Percentiles rank a stretch among this genome's conserved stretches.
Evolutionary conservation across 2,113 vertebrate species (phyloP).

Genomic region (Camelus dromedarius): DNA sequence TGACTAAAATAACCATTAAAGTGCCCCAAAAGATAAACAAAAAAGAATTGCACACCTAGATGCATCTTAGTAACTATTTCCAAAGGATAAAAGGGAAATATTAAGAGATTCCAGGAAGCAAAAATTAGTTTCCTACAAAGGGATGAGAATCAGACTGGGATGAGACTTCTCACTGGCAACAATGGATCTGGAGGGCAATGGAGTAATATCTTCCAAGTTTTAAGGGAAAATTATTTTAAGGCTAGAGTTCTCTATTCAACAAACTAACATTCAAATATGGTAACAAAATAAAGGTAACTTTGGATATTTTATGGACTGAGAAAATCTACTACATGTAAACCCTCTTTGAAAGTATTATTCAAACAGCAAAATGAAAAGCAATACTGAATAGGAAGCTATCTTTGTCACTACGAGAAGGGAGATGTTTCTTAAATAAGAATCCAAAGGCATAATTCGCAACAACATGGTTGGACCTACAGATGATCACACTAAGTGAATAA

Average conservation of each 20-base stretch:
- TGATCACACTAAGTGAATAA: no score
- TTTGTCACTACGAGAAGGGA: neutral
- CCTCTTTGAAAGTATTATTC: constrained; percentile 14
- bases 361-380: constrained; percentile 8
- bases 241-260: neutral
- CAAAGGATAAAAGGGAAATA: neutral
- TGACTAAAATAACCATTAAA: neutral
- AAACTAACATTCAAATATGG: neutral
- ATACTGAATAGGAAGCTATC: neutral
- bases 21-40: neutral
- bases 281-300: neutral
- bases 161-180: neutral
- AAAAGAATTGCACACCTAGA: neutral
- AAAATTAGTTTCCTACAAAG: neutral
- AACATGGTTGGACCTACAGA: no score
- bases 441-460: neutral
- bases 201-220: neutral
- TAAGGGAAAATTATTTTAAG: constrained; percentile 40
- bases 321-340: neutral
- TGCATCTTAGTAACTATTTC: neutral
- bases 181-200: neutral
- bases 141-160: neutral
- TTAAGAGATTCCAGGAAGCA: neutral
- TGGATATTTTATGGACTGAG: neutral
- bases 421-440: neutral